A percentile compares a stretch with the other conserved stretches of the same genome.
These are phyloP conservation scores for Leptoclinus maculatus DNA, from an alignment of 2,797 vertebrate genomes.

Conservation along the genomic window DNA sequence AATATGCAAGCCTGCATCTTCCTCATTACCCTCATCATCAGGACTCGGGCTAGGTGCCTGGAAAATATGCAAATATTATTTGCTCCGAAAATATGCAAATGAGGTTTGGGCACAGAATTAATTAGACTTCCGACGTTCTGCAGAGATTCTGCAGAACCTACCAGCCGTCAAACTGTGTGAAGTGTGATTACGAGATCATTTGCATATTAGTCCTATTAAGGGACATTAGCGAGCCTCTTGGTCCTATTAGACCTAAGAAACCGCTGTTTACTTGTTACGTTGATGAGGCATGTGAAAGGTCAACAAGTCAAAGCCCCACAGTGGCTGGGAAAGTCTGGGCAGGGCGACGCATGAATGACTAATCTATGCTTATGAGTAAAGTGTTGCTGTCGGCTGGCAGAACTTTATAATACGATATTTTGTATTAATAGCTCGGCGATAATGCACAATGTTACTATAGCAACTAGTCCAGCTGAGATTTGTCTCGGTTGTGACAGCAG, in stretches of 20 bases:
- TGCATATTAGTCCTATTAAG: conserved; percentile 67
- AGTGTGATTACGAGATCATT: conserved; percentile 66
- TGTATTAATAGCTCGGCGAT: conserved; percentile 15
- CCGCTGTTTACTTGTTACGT: conserved; percentile 54
- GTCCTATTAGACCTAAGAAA: conserved; percentile 39
- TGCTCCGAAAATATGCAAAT: conserved; percentile 68
- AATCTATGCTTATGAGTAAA: conserved; percentile 21
- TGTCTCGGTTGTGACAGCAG: conserved; percentile 11
- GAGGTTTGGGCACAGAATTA: conserved; percentile 58
- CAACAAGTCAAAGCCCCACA: conserved; percentile 40
- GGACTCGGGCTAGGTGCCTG: conserved; percentile 49
- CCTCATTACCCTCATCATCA: conserved; percentile 46
- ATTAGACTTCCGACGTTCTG: conserved; percentile 61
- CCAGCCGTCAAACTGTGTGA: conserved; percentile 60
- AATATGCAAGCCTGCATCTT: conserved; percentile 42
- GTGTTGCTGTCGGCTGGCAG: neutral
- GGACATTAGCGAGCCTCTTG: conserved; percentile 53
- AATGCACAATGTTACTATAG: conserved; percentile 13
- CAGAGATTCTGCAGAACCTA: conserved; percentile 60
- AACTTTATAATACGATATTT: conserved; percentile 13
- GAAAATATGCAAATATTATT: conserved; percentile 66
- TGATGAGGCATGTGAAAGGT: conserved; percentile 53
- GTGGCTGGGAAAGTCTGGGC: conserved; percentile 18
- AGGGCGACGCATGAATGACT: conserved; percentile 29
- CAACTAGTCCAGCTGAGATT: conserved; percentile 14